Conservation (phyloP, 2,113 vertebrate species). For the Ascaphus truei region DNA sequence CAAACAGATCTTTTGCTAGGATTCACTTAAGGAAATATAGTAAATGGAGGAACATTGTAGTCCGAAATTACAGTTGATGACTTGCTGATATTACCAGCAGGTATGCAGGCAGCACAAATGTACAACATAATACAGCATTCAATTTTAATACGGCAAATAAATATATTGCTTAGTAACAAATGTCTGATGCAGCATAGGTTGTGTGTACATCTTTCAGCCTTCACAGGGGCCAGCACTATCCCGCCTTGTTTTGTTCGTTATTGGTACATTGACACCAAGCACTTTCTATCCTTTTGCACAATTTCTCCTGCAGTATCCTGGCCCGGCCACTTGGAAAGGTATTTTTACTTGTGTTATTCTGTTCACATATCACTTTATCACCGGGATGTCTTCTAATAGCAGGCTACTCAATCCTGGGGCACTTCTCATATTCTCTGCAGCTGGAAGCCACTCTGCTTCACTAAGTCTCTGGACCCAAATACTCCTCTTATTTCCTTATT, state of each 20-base stretch:
- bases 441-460: not conserved
- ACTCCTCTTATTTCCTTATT: not conserved
- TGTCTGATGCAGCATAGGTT: too few species aligned
- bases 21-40: too few species aligned
- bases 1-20: too few species aligned
- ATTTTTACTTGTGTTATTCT: not conserved
- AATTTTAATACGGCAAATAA: too few species aligned
- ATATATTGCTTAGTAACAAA: too few species aligned
- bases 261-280: not conserved
- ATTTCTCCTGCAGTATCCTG: not conserved
- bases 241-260: not conserved
- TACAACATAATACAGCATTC: too few species aligned
- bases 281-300: not conserved
- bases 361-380: not conserved
- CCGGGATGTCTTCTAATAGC: not conserved
- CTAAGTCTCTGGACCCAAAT: not conserved
- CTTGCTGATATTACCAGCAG: too few species aligned
- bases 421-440: not conserved
- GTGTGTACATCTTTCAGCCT: too few species aligned
- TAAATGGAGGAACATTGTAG: too few species aligned
- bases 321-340: not conserved
- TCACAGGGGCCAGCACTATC: too few species aligned
- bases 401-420: not conserved
- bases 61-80: too few species aligned
- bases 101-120: too few species aligned